Conservation (phyloP, 2,113 vertebrate species). For the Dolichotis patagonum region DNA sequence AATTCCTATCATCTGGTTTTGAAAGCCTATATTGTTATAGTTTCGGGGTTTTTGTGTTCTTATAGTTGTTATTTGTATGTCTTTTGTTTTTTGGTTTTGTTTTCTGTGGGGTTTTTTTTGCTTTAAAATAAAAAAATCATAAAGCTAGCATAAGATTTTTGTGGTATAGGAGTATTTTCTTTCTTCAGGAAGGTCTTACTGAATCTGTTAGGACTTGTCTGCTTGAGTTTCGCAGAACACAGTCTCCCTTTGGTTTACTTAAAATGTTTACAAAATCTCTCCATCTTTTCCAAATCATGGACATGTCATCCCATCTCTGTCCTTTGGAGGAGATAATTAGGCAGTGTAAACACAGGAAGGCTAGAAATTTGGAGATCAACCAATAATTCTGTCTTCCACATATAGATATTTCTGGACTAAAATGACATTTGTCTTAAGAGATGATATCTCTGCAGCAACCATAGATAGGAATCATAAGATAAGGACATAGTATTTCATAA, state of each 20-base stretch:
- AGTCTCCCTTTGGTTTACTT: not conserved
- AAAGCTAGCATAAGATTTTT: not conserved
- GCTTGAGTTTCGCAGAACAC: not conserved
- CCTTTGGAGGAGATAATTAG: not conserved
- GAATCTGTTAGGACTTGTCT: not conserved
- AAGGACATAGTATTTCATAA: not conserved
- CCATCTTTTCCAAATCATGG: not conserved
- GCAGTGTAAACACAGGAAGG: fast-evolving
- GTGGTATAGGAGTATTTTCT: not conserved
- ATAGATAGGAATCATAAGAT: not conserved
- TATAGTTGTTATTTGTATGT: too few species aligned
- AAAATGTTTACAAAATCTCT: not conserved
- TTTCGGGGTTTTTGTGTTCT: too few species aligned
- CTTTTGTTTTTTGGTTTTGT: too few species aligned
- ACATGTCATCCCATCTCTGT: not conserved
- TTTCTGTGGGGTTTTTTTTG: too few species aligned
- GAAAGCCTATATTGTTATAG: too few species aligned
- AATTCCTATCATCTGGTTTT: too few species aligned
- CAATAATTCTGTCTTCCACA: not conserved
- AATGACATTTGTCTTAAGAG: not conserved
- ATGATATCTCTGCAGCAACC: not conserved
- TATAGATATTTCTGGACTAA: not conserved
- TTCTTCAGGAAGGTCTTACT: not conserved
- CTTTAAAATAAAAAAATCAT: too few species aligned
- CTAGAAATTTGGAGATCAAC: not conserved